Evolutionary conservation across 2,888 invertebrate species (phyloP), one percentile per base, ranked within the genome.

Genomic region (Platycheirus albimanus): DNA sequence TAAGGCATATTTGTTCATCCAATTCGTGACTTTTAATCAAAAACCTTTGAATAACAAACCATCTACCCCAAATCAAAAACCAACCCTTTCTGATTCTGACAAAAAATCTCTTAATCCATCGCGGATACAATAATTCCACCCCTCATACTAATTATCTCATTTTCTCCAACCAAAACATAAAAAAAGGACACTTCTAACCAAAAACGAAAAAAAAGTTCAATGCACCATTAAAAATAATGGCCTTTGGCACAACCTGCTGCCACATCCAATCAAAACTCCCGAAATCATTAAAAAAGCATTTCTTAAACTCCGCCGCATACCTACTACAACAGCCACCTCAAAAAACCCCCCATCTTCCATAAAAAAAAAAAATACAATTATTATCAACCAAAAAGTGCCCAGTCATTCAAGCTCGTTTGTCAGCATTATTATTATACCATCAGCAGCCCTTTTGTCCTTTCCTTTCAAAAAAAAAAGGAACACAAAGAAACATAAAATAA

Each of bases 291-390:
- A 71, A 64, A 81, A 71, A 67, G 17, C 80, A 66, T 80, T 71
- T 38, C 43, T 51, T 66, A 51, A 70, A 70, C 38, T 33, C 45
- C n/a, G 41, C 63, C 7, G 1, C 49, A 66, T 66, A n/a, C n/a
- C n/a, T n/a, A n/a, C n/a, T n/a, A n/a, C n/a, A n/a, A n/a, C n/a
- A n/a, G n/a, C 52, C 70, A 76, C 76, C 64, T 70, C 47, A 52
- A 11, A 24, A 76, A 43, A 6, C 43, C 58, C 69, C 70, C n/a
- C n/a, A n/a, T n/a, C n/a, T n/a, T n/a, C n/a, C n/a, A n/a, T n/a
- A n/a, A n/a, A n/a, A n/a, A 70, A 66, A 76, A 81, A 70, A 76
- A 76, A 64, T 52, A 70, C 70, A 81, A 81, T 71, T 81, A 81
- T 71, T 81, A 81, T 70, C 76, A 74, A 63, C 69, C 63, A 52